These are phyloP conservation scores for Drosophila meridionalis DNA, from an alignment of 2,888 invertebrate species.

Conservation along the genomic window DNA sequence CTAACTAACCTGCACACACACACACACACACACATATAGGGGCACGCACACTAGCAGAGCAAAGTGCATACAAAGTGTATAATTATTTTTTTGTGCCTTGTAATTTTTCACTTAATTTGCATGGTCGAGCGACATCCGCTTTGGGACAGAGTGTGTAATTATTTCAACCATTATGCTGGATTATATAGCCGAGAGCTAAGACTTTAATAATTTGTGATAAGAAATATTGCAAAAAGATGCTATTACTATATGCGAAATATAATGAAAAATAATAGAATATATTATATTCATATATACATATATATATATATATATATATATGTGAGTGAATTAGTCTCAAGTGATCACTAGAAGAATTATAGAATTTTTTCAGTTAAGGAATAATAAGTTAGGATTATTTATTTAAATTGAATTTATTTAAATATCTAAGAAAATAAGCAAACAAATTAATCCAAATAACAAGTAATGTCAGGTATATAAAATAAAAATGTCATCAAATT, in stretches of 20 bases:
- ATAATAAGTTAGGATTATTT: too few relatives aligned
- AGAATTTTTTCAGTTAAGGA: too few relatives aligned
- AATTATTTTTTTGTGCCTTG: constrained; percentile 69
- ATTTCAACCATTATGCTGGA: constrained; percentile 46
- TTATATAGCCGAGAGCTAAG: constrained; percentile 12
- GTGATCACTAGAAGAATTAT: background rate
- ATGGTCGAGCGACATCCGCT: constrained; percentile 69
- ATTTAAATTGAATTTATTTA: background rate
- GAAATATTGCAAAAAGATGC: background rate
- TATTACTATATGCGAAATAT: too few relatives aligned
- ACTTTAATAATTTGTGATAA: constrained; percentile 28
- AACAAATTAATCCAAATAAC: background rate
- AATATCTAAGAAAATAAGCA: too few relatives aligned
- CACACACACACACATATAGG: constrained; percentile 9
- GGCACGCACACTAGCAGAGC: constrained; percentile 9
- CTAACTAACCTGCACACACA: constrained; percentile 16
- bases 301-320: background rate
- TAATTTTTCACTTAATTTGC: constrained; percentile 77
- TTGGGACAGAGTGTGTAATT: constrained; percentile 61
- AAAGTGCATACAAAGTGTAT: constrained; percentile 60
- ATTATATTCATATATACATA: background rate
- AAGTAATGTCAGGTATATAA: constrained; percentile 13
- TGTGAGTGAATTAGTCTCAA: background rate
- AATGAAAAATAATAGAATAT: too few relatives aligned
- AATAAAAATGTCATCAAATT: constrained; percentile 20